These are phyloP conservation scores for Dissostichus mawsoni DNA, from an alignment of 2,113 vertebrate genomes.

Conservation along the genomic window DNA sequence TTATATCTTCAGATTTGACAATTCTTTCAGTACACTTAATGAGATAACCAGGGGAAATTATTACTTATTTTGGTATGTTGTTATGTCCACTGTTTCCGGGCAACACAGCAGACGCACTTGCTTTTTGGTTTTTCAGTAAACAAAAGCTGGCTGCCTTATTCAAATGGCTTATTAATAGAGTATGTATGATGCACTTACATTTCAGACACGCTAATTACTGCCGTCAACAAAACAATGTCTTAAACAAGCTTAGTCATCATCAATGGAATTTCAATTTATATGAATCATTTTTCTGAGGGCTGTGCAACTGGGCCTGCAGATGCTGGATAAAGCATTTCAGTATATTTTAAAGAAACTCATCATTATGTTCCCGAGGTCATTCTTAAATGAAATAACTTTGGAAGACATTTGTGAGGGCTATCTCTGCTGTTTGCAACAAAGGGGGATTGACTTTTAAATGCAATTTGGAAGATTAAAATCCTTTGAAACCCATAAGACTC, in stretches of 20 bases:
- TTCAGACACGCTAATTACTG: background rate
- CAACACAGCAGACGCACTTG: background rate
- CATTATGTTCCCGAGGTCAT: too few relatives aligned
- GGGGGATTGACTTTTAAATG: too few relatives aligned
- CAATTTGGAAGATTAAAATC: too few relatives aligned
- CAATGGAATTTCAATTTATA: background rate
- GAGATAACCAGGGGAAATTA: background rate
- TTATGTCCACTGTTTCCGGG: background rate
- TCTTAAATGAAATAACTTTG: too few relatives aligned
- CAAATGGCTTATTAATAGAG: background rate
- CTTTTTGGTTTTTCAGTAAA: background rate
- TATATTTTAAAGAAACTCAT: conserved; percentile 11
- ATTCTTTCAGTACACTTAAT: background rate
- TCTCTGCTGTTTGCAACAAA: too few relatives aligned
- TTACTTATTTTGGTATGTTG: background rate
- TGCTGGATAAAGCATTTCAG: conserved; percentile 12
- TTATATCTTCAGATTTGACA: background rate
- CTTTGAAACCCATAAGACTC: too few relatives aligned
- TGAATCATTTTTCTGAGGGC: background rate
- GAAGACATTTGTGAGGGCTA: too few relatives aligned
- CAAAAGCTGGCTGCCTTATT: background rate
- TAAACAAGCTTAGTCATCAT: background rate
- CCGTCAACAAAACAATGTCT: background rate
- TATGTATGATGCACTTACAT: background rate
- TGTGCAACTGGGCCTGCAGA: background rate